phyloP scores from a whole-genome alignment of 2,888 invertebrate genomes.

The Lasioglossum figueresi region DNA sequence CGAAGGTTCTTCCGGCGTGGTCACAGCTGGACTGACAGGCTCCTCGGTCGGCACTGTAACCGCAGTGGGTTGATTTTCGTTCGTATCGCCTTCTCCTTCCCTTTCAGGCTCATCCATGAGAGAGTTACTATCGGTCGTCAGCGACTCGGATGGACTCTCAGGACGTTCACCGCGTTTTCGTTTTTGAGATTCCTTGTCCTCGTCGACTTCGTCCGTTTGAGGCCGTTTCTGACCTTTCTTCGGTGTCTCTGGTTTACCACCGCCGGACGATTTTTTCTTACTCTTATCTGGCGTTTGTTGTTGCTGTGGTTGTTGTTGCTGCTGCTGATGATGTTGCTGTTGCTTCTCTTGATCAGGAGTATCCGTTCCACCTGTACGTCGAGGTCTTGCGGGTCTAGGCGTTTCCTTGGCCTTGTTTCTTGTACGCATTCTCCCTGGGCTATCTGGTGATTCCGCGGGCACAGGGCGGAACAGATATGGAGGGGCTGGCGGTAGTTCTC shows the following conservation, averaged over 20 bases:
- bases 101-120: conserved; percentile 88
- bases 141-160: conserved; percentile 93
- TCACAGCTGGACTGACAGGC: conserved; percentile 70
- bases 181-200: conserved; percentile 86
- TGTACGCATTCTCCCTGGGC: conserved; percentile 95
- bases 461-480: conserved; percentile 86
- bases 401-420: conserved; percentile 91
- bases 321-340: conserved; percentile 75
- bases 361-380: conserved; percentile 86
- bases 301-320: conserved; percentile 58
- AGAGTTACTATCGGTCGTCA: conserved; percentile 94
- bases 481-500: conserved; percentile 88
- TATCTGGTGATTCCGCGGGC: conserved; percentile 88
- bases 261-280: conserved; percentile 80
- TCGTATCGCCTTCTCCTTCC: conserved; percentile 79
- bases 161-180: conserved; percentile 86
- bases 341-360: conserved; percentile 85
- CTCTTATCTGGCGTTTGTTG: conserved; percentile 85
- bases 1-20: conserved; percentile 77
- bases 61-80: conserved; percentile 75
- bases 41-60: conserved; percentile 72
- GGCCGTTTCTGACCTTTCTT: conserved; percentile 87
- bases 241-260: conserved; percentile 79
- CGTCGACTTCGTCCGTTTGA: conserved; percentile 86
- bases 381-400: conserved; percentile 85